These are phyloP conservation scores for Coenonympha glycerion DNA, from an alignment of 2,888 invertebrate genomes.

Conservation along the genomic window DNA sequence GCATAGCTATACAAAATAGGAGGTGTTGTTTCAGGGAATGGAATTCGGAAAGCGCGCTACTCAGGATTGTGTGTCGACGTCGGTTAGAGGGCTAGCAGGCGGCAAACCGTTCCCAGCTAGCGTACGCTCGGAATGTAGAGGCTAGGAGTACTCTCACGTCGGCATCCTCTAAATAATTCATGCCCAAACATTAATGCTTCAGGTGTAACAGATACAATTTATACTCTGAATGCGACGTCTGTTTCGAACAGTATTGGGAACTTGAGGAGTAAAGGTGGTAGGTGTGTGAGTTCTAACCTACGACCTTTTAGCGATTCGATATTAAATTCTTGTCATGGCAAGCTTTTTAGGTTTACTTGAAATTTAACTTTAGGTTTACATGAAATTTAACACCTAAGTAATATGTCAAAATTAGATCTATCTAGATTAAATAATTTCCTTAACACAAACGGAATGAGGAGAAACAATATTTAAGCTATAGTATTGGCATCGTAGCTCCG, in stretches of 20 bases:
- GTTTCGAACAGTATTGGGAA: not conserved
- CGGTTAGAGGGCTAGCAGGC: slow-evolving; percentile 50
- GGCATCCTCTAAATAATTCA: slow-evolving; percentile 56
- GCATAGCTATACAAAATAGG: slow-evolving; percentile 29
- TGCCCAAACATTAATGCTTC: slow-evolving; percentile 30
- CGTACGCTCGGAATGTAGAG: slow-evolving; percentile 57
- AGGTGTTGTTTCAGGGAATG: slow-evolving; percentile 53
- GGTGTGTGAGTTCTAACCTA: not conserved
- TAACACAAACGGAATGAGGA: too few relatives aligned
- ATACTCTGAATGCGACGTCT: not conserved
- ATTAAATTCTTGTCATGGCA: too few relatives aligned
- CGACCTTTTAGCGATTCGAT: not conserved
- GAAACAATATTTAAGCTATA: too few relatives aligned
- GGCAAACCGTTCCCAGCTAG: slow-evolving; percentile 51
- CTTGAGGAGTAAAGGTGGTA: not conserved
- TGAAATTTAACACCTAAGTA: too few relatives aligned
- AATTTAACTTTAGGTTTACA: too few relatives aligned
- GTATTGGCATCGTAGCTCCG: too few relatives aligned
- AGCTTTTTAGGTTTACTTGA: too few relatives aligned
- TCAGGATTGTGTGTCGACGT: slow-evolving; percentile 47
- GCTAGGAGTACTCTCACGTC: slow-evolving; percentile 50
- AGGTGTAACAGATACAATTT: slow-evolving; percentile 8
- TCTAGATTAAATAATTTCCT: too few relatives aligned
- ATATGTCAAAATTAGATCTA: too few relatives aligned
- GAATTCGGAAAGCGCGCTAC: slow-evolving; percentile 57